phyloP scores from a whole-genome alignment of 2,888 invertebrate species.

The Melikaiella ostensackeni region DNA sequence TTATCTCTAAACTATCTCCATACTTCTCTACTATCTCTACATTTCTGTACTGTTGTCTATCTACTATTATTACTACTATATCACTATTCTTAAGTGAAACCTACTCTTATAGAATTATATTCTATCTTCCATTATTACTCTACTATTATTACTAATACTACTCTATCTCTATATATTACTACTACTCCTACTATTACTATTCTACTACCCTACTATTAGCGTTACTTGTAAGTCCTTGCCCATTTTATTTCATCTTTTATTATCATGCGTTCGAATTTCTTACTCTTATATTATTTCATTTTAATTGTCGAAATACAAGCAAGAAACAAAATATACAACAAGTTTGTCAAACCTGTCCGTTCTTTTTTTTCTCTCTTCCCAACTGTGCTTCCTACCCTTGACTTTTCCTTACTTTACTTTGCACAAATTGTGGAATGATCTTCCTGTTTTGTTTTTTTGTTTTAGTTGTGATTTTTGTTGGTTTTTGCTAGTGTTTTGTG shows the following conservation, averaged over 20 bases:
- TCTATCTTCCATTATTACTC: slow-evolving; percentile 41
- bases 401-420: slow-evolving; percentile 12
- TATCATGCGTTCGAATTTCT: slow-evolving; percentile 41
- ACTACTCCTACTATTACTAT: slow-evolving; percentile 41
- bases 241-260: slow-evolving; percentile 51
- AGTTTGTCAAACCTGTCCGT: slow-evolving; percentile 66
- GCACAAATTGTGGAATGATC: slow-evolving; percentile 28
- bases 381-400: slow-evolving; percentile 47
- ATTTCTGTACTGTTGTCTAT: slow-evolving; percentile 49
- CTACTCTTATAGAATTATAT: slow-evolving; percentile 25
- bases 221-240: slow-evolving; percentile 42
- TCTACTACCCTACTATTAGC: slow-evolving; percentile 40
- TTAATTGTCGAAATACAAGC: slow-evolving; percentile 52
- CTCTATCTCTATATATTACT: slow-evolving; percentile 45
- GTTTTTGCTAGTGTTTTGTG: slow-evolving; percentile 34
- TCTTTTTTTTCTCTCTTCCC: slow-evolving; percentile 66
- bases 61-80: slow-evolving; percentile 58
- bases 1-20: slow-evolving; percentile 51
- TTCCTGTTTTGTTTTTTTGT: slow-evolving; percentile 1
- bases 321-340: slow-evolving; percentile 61
- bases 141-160: slow-evolving; percentile 47
- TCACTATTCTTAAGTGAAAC: slow-evolving; percentile 42
- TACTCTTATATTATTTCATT: slow-evolving; percentile 46
- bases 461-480: not conserved
- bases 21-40: slow-evolving; percentile 51